Evolutionary conservation across 2,797 vertebrate genomes (phyloP).

Genomic region (Myoxocephalus aenaeus): DNA sequence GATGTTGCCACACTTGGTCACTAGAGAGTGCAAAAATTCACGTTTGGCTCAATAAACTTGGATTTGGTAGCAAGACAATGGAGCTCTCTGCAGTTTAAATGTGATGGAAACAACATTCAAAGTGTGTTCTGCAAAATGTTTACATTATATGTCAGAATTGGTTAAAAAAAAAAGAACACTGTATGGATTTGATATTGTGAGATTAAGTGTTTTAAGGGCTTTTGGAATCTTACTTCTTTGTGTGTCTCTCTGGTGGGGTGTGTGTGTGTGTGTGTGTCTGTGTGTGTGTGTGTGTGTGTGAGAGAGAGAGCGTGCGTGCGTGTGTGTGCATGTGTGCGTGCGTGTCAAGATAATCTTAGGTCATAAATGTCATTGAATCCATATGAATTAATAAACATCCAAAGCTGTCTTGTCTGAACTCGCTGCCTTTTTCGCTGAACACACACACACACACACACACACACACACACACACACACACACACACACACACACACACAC

Average conservation of each 20-base stretch:
- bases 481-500: neutral
- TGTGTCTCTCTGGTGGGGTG: conserved; percentile 80
- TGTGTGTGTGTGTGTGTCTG: conserved; percentile 33
- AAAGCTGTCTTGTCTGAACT: conserved; percentile 69
- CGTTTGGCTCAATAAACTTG: conserved; percentile 49
- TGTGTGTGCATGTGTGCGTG: conserved; percentile 21
- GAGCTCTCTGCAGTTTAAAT: conserved; percentile 56
- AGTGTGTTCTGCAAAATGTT: conserved; percentile 64
- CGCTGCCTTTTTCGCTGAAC: conserved; percentile 23
- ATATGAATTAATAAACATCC: conserved; percentile 83
- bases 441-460: no score
- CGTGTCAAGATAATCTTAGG: conserved; percentile 62
- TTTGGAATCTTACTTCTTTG: conserved; percentile 58
- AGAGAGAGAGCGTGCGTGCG: no score
- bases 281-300: conserved; percentile 21
- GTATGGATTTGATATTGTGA: conserved; percentile 58
- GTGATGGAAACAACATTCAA: conserved; percentile 48
- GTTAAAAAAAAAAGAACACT: conserved; percentile 42
- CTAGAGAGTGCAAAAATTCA: conserved; percentile 68
- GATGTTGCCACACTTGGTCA: conserved; percentile 58
- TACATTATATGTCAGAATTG: conserved; percentile 68
- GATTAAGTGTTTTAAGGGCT: conserved; percentile 77
- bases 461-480: no score
- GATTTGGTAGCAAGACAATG: conserved; percentile 30
- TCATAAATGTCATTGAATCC: conserved; percentile 79